Percentiles rank a stretch among this genome's conserved stretches.
Evolutionary conservation across 2,113 vertebrate genomes (phyloP).

Genomic region (Macquaria ambigua): DNA sequence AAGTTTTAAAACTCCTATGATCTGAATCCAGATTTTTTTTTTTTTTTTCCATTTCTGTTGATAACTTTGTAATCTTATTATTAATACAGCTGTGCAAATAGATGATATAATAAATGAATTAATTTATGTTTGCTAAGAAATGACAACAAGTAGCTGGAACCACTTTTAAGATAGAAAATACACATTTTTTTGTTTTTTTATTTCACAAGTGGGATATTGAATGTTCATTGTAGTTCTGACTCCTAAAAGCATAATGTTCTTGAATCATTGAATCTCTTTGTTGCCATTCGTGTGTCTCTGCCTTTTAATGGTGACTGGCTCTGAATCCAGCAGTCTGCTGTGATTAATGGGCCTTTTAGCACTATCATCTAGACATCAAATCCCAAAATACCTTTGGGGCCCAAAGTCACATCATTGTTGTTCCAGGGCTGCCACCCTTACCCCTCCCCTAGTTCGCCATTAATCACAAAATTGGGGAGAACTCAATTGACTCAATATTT

Average conservation of each 20-base stretch:
- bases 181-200: not conserved
- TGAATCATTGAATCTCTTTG: not conserved
- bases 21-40: not conserved
- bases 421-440: conserved; percentile 35
- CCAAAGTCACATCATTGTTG: conserved; percentile 54
- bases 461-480: conserved; percentile 10
- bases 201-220: not conserved
- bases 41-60: not conserved
- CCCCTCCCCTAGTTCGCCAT: not conserved
- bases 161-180: not conserved
- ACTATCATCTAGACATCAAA: conserved; percentile 70
- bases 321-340: conserved; percentile 36
- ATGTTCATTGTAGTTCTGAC: not conserved
- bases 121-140: not conserved
- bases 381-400: conserved; percentile 68
- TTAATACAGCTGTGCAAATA: not conserved
- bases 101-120: not conserved
- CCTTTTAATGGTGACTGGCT: conserved; percentile 5
- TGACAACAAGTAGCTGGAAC: not conserved
- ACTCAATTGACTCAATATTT: not conserved
- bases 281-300: conserved; percentile 28
- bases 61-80: no score
- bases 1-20: not conserved
- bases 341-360: conserved; percentile 71
- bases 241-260: conserved; percentile 7